These are phyloP conservation scores for Cataglyphis livida DNA, from an alignment of 2,888 invertebrate species.

Conservation along the genomic window DNA sequence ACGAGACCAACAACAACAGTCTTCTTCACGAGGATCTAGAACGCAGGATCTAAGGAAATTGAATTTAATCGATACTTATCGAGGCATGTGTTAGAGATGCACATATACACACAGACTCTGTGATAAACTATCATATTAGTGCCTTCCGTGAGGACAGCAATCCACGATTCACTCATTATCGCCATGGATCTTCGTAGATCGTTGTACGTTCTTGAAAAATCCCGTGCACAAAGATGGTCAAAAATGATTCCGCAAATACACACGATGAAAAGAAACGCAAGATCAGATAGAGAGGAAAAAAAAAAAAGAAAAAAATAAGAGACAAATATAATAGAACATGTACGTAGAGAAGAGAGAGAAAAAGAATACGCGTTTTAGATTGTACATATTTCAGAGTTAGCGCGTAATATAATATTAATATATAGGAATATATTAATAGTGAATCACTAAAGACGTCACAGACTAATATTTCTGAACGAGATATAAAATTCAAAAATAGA, in stretches of 20 bases:
- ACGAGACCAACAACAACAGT: constrained; percentile 87
- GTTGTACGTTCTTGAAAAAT: constrained; percentile 12
- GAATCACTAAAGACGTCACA: no score
- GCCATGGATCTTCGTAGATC: constrained; percentile 39
- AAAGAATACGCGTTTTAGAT: constrained; percentile 2
- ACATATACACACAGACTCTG: constrained; percentile 76
- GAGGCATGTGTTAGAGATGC: constrained; percentile 9
- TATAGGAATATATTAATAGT: no score
- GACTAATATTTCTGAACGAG: no score
- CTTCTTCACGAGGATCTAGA: constrained; percentile 87
- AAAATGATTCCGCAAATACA: constrained; percentile 12
- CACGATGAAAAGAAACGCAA: constrained; percentile 17
- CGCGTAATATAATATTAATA: background rate
- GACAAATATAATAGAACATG: background rate
- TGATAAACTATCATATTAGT: constrained; percentile 84
- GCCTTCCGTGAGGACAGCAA: constrained; percentile 51
- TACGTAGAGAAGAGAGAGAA: constrained; percentile 33
- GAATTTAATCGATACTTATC: constrained; percentile 32
- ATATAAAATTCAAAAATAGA: no score
- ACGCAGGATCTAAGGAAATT: constrained; percentile 79
- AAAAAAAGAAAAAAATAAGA: constrained; percentile 13
- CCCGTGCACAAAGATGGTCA: constrained; percentile 1
- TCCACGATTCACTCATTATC: constrained; percentile 37
- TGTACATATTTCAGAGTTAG: background rate
- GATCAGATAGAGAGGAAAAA: constrained; percentile 2